These are phyloP conservation scores for Bucorvus abyssinicus DNA, from an alignment of 2,797 vertebrate genomes.

Conservation along the genomic window DNA sequence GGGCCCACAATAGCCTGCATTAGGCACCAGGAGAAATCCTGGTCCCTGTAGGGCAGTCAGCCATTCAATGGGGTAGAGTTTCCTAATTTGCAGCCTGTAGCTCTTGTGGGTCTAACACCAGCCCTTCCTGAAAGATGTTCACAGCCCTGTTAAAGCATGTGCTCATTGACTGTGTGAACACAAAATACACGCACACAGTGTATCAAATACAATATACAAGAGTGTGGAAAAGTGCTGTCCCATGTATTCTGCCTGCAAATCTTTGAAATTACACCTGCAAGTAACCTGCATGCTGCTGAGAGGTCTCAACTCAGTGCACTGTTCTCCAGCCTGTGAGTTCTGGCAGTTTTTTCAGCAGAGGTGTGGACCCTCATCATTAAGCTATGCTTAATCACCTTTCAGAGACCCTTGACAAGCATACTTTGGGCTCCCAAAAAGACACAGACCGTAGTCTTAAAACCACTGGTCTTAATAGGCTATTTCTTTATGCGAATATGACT, in stretches of 20 bases:
- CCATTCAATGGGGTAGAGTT: not conserved
- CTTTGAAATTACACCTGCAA: not conserved
- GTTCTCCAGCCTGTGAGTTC: not conserved
- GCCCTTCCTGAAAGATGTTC: not conserved
- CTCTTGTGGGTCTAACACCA: not conserved
- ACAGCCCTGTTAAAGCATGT: not conserved
- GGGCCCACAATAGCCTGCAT: no score
- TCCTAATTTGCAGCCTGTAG: not conserved
- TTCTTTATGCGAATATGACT: not conserved
- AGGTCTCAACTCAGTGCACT: not conserved
- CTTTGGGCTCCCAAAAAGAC: no score
- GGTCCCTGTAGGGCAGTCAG: no score
- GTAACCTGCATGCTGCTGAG: not conserved
- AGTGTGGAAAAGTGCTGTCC: not conserved
- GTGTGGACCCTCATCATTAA: not conserved
- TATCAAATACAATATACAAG: not conserved
- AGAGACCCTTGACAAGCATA: not conserved
- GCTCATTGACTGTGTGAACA: not conserved
- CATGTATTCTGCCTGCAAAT: not conserved
- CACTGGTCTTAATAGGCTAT: not conserved
- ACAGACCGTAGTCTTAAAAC: not conserved
- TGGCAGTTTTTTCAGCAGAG: not conserved
- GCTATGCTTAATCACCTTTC: not conserved
- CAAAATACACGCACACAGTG: no score
- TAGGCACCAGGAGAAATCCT: no score